phyloP scores from a whole-genome alignment of 1,140 invertebrate species.

The Wasmannia auropunctata region DNA sequence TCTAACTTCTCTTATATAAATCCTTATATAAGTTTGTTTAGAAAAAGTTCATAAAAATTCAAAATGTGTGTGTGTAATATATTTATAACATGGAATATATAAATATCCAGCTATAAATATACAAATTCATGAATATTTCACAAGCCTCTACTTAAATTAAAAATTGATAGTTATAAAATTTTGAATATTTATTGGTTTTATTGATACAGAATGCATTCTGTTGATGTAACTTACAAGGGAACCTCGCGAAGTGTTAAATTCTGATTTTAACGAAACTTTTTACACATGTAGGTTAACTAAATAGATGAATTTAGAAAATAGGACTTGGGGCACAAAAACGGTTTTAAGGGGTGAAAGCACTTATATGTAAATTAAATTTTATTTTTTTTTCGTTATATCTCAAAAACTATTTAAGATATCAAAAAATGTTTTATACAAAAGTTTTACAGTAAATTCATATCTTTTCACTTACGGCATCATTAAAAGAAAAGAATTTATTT shows the following conservation, averaged over 20 bases:
- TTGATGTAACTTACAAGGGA: not conserved
- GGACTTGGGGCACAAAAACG: too few species aligned
- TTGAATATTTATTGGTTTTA: slow-evolving; percentile 62
- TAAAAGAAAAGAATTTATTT: not conserved
- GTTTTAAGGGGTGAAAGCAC: too few species aligned
- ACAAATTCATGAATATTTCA: slow-evolving; percentile 59
- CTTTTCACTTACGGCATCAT: too few species aligned
- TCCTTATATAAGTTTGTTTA: not conserved
- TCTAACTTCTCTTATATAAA: not conserved
- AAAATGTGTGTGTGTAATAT: not conserved
- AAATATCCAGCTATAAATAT: not conserved
- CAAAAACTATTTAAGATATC: too few species aligned
- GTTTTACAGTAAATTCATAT: too few species aligned
- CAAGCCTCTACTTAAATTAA: slow-evolving; percentile 61
- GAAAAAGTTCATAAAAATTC: not conserved
- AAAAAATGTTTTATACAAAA: not conserved
- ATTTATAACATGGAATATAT: not conserved
- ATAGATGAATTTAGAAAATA: too few species aligned
- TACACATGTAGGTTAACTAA: too few species aligned
- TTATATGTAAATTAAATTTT: too few species aligned
- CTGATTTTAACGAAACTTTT: too few species aligned
- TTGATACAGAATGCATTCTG: slow-evolving; percentile 36
- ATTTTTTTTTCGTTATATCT: too few species aligned
- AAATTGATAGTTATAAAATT: slow-evolving; percentile 40
- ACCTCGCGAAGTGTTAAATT: too few species aligned